Evolutionary conservation across 92 coral and sea anemone species (phyloP).

Genomic region (Porites rus): DNA sequence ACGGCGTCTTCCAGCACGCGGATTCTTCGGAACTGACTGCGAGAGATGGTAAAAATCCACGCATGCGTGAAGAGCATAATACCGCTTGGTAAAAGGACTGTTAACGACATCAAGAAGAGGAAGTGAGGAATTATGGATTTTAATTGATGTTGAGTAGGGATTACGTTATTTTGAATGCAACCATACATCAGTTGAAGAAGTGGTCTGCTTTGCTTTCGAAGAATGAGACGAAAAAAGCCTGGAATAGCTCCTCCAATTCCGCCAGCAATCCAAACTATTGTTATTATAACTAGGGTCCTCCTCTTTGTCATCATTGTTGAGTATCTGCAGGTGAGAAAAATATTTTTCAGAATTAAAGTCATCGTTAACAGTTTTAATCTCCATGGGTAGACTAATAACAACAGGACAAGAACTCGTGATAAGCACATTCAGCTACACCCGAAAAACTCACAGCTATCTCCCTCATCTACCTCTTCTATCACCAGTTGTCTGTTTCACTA

Average conservation of each 20-base stretch:
- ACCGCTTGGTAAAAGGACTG: conserved; percentile 36
- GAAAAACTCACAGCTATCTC: too few relatives aligned
- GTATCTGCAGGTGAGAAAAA: conserved; percentile 11
- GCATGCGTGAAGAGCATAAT: conserved; percentile 40
- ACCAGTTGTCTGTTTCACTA: too few relatives aligned
- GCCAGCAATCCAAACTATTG: conserved; percentile 25
- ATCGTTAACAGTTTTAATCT: too few relatives aligned
- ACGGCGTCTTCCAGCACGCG: conserved; percentile 32
- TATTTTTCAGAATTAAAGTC: neutral
- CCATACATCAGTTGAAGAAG: conserved; percentile 11
- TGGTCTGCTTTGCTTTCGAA: neutral
- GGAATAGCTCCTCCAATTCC: conserved; percentile 9
- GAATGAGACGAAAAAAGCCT: neutral
- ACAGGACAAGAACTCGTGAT: too few relatives aligned
- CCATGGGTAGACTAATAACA: too few relatives aligned
- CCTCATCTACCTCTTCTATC: too few relatives aligned
- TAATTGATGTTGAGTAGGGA: neutral
- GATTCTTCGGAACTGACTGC: conserved; percentile 21
- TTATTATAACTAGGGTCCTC: neutral
- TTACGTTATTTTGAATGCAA: conserved; percentile 15
- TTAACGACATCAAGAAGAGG: conserved; percentile 4
- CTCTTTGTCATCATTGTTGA: conserved; percentile 20
- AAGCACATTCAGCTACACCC: too few relatives aligned
- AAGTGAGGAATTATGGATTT: conserved; percentile 20
- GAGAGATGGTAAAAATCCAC: conserved; percentile 30